Evolutionary conservation across 2,888 invertebrate species (phyloP), one percentile per base, ranked within the genome.

Genomic region (Orchesellides sinensis): DNA sequence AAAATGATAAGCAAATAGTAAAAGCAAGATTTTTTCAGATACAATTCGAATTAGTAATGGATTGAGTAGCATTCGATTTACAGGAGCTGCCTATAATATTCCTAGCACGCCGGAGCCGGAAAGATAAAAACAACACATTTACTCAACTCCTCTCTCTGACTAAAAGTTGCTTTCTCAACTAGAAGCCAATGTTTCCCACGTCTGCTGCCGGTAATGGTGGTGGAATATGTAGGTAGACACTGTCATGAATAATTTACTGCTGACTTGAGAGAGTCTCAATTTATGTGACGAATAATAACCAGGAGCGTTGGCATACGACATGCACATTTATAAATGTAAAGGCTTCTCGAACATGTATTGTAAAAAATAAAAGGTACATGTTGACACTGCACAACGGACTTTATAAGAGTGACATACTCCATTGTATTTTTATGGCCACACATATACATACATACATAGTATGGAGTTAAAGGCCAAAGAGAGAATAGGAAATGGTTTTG

Each of bases 231-330:
- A 66, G 73, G 66, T 80, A 77, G 59, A 40, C 70, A 70, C 75
- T 82, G 82, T 82, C 82, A 82, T 82, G 82, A 82, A 82, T 82
- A 82, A 75, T 82, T 82, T 82, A 82, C 82, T 82, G 82, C 65
- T 82, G 75, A 69, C 82, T 82, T 82, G 75, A 75, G 72, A 68
- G 80, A 68, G 74, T 66, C 70, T 75, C 75, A 82, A 82, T 82
- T 82, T 82, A 82, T 82, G 82, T 82, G 82, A 82, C 75, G 82
- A 75, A 82, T 75, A 82, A 82, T 82, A 82, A 82, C 75, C 82
- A 82, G 75, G 54, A 63, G 75, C 70, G 75, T 74, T 82, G 69
- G 82, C 70, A 73, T 70, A 54, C 74, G 69, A 81, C 74, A 73
- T 68, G 47, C 72, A 72, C 79, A 69, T 81, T 68, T 74, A 81